Evolutionary conservation across 2,888 invertebrate species (phyloP).

Genomic region (Hydriomena furcata): DNA sequence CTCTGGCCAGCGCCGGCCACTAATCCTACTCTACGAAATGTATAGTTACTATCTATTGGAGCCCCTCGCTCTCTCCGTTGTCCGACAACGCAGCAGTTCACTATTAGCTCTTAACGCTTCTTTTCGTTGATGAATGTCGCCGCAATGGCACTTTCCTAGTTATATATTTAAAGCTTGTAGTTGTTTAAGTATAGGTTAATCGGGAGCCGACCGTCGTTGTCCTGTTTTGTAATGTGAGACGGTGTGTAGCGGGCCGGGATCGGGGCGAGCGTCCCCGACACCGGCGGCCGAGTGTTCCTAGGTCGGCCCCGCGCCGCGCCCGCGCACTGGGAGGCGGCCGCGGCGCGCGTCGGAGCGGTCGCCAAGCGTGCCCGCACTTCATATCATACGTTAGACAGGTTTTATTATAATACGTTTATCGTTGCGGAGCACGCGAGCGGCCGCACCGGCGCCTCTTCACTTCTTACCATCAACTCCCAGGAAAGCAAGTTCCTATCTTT

Average conservation of each 20-base stretch:
- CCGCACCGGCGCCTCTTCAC: slow-evolving; percentile 69
- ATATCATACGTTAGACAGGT: slow-evolving; percentile 84
- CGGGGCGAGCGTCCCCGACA: slow-evolving; percentile 9
- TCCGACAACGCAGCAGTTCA: slow-evolving; percentile 84
- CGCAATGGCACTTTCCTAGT: slow-evolving; percentile 77
- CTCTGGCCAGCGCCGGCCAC: slow-evolving; percentile 84
- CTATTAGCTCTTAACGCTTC: slow-evolving; percentile 83
- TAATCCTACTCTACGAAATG: slow-evolving; percentile 79
- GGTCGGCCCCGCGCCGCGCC: slow-evolving; percentile 65
- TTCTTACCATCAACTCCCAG: slow-evolving; percentile 81
- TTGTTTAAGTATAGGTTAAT: slow-evolving; percentile 78
- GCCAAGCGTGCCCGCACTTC: slow-evolving; percentile 69
- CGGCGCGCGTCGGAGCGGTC: slow-evolving; percentile 68
- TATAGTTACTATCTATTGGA: slow-evolving; percentile 82
- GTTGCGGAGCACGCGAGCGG: slow-evolving; percentile 75
- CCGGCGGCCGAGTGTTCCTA: slow-evolving; percentile 41
- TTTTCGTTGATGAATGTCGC: slow-evolving; percentile 78
- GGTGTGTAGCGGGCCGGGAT: slow-evolving; percentile 22
- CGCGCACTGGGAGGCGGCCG: slow-evolving; percentile 80
- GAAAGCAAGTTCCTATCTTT: slow-evolving; percentile 85
- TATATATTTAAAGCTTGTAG: slow-evolving; percentile 82
- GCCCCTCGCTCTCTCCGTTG: slow-evolving; percentile 80
- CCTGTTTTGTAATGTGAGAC: slow-evolving; percentile 51
- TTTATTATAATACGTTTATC: slow-evolving; percentile 81
- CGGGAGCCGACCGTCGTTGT: slow-evolving; percentile 61